Conservation (phyloP, 2,888 invertebrate genomes). For the Eristalis tenax region DNA sequence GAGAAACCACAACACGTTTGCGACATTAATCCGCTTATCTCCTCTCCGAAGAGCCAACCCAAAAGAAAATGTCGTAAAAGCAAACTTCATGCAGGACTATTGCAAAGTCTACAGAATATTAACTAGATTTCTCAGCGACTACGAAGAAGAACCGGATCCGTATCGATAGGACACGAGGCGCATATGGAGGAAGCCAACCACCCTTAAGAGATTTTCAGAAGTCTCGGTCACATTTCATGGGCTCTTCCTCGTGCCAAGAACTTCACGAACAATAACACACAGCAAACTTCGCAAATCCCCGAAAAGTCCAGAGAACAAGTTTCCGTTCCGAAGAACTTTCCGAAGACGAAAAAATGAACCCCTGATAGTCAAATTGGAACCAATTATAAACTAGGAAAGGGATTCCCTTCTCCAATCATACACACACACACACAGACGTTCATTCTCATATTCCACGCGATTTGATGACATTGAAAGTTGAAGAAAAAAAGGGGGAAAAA, state of each 20-base stretch:
- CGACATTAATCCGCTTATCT: not conserved
- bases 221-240: not conserved
- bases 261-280: not conserved
- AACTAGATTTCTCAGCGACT: not conserved
- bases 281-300: too few species aligned
- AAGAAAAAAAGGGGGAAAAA: not conserved
- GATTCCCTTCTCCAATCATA: not conserved
- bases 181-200: not conserved
- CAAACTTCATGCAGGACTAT: not conserved
- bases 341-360: not conserved
- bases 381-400: not conserved
- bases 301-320: not conserved
- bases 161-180: not conserved
- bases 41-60: not conserved
- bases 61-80: not conserved
- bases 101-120: not conserved
- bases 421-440: not conserved
- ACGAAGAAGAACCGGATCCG: not conserved
- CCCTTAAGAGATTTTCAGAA: too few species aligned
- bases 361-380: not conserved
- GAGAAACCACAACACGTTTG: not conserved
- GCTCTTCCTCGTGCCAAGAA: not conserved
- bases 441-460: not conserved
- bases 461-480: slow-evolving; percentile 34
- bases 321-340: not conserved